These are phyloP conservation scores for Dione juno DNA, from an alignment of 2,888 invertebrate genomes.

Conservation along the genomic window DNA sequence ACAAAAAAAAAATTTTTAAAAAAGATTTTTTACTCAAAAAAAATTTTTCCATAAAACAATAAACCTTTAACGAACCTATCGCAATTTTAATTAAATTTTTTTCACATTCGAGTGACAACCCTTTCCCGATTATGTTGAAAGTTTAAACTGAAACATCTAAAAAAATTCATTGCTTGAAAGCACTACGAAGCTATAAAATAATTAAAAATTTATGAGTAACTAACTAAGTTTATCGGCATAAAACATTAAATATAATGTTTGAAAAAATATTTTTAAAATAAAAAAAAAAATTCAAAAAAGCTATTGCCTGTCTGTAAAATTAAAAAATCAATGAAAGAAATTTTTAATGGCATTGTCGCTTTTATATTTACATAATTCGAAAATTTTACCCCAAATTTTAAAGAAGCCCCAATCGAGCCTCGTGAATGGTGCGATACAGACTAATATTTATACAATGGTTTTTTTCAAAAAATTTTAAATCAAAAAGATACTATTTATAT, in stretches of 20 bases:
- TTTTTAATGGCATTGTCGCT: too few species aligned
- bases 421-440: not conserved
- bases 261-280: not conserved
- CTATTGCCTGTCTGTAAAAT: too few species aligned
- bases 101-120: slow-evolving; percentile 16
- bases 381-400: slow-evolving; percentile 68
- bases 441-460: not conserved
- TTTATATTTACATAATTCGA: slow-evolving; percentile 61
- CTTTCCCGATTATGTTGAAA: slow-evolving; percentile 6
- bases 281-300: too few species aligned
- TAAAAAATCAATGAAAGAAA: too few species aligned
- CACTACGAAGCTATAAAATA: not conserved
- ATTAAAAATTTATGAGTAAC: too few species aligned
- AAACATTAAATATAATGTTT: not conserved
- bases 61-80: not conserved
- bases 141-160: not conserved
- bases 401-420: slow-evolving; percentile 58
- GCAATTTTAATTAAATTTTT: slow-evolving; percentile 28
- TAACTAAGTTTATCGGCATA: too few species aligned
- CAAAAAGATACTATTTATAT: too few species aligned
- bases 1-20: too few species aligned
- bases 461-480: too few species aligned
- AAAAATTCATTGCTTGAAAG: not conserved
- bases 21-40: too few species aligned
- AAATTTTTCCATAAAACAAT: not conserved